These are phyloP conservation scores for Idaea biselata DNA, from an alignment of 2,888 invertebrate species.

Conservation along the genomic window DNA sequence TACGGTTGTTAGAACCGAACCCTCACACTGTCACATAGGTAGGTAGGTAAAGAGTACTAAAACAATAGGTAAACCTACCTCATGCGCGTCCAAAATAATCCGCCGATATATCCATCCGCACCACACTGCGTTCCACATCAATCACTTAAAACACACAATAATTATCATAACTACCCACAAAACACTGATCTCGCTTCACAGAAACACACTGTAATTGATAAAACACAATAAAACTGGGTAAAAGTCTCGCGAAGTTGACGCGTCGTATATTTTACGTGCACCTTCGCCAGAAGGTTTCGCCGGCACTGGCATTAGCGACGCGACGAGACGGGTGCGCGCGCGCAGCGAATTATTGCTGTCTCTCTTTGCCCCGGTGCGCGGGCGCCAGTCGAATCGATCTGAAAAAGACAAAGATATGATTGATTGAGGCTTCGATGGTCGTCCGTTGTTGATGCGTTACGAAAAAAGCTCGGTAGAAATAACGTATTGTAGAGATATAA, in stretches of 20 bases:
- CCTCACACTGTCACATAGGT: not conserved
- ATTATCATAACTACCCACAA: not conserved
- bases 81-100: not conserved
- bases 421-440: conserved; percentile 30
- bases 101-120: not conserved
- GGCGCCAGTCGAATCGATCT: conserved; percentile 20
- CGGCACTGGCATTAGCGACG: conserved; percentile 13
- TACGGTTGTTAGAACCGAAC: too few species aligned
- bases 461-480: conserved; percentile 24
- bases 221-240: not conserved
- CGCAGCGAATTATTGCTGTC: conserved; percentile 24
- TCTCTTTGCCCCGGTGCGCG: conserved; percentile 17
- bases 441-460: conserved; percentile 31
- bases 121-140: not conserved
- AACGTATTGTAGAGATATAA: conserved; percentile 3
- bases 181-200: not conserved
- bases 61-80: not conserved
- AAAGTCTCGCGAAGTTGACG: not conserved
- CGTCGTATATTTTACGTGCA: not conserved
- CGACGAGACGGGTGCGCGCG: conserved; percentile 27
- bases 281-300: conserved; percentile 21
- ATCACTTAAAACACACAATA: not conserved
- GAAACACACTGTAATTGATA: not conserved
- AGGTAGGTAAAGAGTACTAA: not conserved
- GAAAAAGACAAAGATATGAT: conserved; percentile 39